Percentiles rank a stretch among this genome's conserved stretches.
Conservation (phyloP, 2,888 invertebrate genomes). For the Latheticus oryzae region DNA sequence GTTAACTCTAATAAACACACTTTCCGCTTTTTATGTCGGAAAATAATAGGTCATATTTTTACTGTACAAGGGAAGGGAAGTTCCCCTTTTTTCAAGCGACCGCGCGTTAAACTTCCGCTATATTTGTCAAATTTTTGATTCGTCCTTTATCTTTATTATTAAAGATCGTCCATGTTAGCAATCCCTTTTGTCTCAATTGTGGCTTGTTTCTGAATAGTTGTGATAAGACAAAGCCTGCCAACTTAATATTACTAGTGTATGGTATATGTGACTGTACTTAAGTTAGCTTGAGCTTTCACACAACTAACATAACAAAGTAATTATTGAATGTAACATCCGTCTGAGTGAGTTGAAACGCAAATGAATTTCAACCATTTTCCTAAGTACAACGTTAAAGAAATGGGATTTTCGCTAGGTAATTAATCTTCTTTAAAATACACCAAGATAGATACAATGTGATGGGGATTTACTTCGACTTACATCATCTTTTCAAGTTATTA, state of each 20-base stretch:
- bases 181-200: conserved; percentile 10
- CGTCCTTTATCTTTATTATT: too few relatives aligned
- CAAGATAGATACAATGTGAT: conserved; percentile 16
- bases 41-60: too few relatives aligned
- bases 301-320: conserved; percentile 24
- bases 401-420: conserved; percentile 19
- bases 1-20: too few relatives aligned
- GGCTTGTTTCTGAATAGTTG: conserved; percentile 14
- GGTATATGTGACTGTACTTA: conserved; percentile 15
- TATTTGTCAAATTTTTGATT: too few relatives aligned
- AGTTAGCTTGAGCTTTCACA: conserved; percentile 17
- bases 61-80: too few relatives aligned
- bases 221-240: conserved; percentile 23
- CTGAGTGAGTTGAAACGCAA: conserved; percentile 19
- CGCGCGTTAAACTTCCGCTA: too few relatives aligned
- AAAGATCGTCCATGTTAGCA: background rate
- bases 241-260: conserved; percentile 22
- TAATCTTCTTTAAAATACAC: conserved; percentile 29
- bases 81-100: too few relatives aligned
- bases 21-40: too few relatives aligned
- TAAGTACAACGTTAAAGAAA: too few relatives aligned
- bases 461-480: conserved; percentile 3
- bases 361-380: conserved; percentile 21
- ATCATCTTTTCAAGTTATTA: conserved; percentile 4
- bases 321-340: conserved; percentile 25